phyloP scores from a whole-genome alignment of 2,888 invertebrate species.

The Artemia sp. region DNA sequence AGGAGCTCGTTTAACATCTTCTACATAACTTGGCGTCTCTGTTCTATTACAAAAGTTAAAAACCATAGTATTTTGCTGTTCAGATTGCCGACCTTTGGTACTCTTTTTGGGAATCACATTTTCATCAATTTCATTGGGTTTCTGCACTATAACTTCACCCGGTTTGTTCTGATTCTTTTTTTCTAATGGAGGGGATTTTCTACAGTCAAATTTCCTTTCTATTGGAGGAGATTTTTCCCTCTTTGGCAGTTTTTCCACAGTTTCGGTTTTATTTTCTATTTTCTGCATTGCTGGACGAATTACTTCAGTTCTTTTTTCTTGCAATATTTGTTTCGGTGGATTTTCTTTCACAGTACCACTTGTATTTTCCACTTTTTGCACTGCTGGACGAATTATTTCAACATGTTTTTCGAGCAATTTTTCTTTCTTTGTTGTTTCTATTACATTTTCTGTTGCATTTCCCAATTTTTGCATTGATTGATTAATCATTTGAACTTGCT shows the following conservation, averaged over 20 bases:
- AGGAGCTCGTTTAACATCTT: slow-evolving; percentile 38
- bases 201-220: neutral
- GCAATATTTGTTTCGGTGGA: neutral
- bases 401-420: neutral
- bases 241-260: neutral
- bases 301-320: no score
- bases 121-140: neutral
- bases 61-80: slow-evolving; percentile 42
- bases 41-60: slow-evolving; percentile 75
- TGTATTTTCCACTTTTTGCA: neutral
- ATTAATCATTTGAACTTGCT: neutral
- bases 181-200: neutral
- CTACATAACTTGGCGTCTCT: slow-evolving; percentile 68
- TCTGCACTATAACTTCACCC: neutral
- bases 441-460: no score
- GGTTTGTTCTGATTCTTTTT: neutral
- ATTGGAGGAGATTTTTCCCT: neutral
- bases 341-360: neutral
- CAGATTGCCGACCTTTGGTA: slow-evolving; percentile 26
- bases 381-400: neutral
- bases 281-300: neutral
- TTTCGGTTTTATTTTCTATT: neutral
- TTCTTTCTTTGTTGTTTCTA: no score
- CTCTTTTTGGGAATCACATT: slow-evolving; percentile 13
- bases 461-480: no score